Percentiles rank a stretch among this genome's conserved stretches.
Evolutionary conservation across 2,797 vertebrate genomes (phyloP).

Genomic region (Hypotaenidia philippensis): DNA sequence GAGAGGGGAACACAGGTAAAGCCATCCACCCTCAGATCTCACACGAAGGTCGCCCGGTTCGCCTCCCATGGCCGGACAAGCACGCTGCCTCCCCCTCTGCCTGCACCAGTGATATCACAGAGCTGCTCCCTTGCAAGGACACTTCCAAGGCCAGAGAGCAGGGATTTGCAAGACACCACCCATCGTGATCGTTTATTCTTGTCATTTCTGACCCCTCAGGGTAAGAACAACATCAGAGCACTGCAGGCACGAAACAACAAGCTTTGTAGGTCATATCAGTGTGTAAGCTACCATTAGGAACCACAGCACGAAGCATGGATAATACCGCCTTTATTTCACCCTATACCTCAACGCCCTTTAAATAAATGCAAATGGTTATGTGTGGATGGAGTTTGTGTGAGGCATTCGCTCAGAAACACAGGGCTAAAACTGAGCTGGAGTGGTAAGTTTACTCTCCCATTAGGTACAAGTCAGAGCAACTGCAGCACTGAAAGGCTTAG

Average conservation of each 20-base stretch:
- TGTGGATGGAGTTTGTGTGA: neutral
- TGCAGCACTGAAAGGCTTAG: neutral
- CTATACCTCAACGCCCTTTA: conserved; percentile 34
- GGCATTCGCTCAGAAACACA: fast-evolving
- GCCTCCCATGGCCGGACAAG: fast-evolving
- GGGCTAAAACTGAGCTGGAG: neutral
- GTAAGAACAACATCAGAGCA: conserved; percentile 43
- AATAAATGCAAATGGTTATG: conserved; percentile 36
- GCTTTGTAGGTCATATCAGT: conserved; percentile 53
- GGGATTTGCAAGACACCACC: neutral
- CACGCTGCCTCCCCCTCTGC: neutral
- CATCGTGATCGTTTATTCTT: neutral
- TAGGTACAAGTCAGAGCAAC: neutral
- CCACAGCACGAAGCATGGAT: conserved; percentile 17
- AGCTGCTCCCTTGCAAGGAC: conserved; percentile 41
- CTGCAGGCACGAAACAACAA: conserved; percentile 43
- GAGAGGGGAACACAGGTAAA: fast-evolving
- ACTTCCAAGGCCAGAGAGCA: neutral
- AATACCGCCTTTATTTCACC: conserved; percentile 29
- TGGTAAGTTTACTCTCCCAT: neutral
- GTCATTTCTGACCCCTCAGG: conserved; percentile 52
- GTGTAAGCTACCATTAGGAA: conserved; percentile 11
- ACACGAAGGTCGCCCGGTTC: fast-evolving
- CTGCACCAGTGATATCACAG: neutral
- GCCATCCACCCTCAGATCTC: neutral